These are phyloP conservation scores for Saturnia japonica DNA, from an alignment of 2,888 invertebrate species.

Conservation along the genomic window DNA sequence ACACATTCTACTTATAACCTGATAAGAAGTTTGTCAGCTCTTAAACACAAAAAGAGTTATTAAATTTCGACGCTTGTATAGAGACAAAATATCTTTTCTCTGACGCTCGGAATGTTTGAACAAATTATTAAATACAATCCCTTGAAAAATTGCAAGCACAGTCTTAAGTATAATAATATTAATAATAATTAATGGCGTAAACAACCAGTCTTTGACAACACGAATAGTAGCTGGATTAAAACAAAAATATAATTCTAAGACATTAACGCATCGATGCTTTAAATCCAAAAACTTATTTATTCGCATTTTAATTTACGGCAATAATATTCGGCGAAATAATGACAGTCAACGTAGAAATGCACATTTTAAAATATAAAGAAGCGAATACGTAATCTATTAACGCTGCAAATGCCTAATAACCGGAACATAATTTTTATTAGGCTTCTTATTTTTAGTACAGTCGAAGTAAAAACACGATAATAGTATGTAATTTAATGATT, in stretches of 20 bases:
- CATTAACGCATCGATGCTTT: slow-evolving; percentile 21
- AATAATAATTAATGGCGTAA: slow-evolving; percentile 50
- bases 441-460: slow-evolving; percentile 23
- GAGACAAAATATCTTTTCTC: no score
- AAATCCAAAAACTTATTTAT: slow-evolving; percentile 17
- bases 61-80: neutral
- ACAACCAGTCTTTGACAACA: slow-evolving; percentile 59
- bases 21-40: slow-evolving; percentile 2
- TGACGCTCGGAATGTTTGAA: neutral
- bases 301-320: slow-evolving; percentile 14
- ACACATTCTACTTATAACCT: neutral
- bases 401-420: neutral
- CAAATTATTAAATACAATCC: neutral
- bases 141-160: slow-evolving; percentile 39
- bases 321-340: neutral
- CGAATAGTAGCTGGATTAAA: slow-evolving; percentile 32
- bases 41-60: neutral
- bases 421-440: slow-evolving; percentile 4
- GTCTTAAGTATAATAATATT: slow-evolving; percentile 36
- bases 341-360: neutral
- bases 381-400: neutral
- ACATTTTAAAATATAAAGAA: neutral
- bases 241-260: neutral
- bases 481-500: neutral
- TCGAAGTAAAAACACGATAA: neutral